Evolutionary conservation across 1,140 invertebrate genomes (phyloP).

Genomic region (Drosophila virilis): DNA sequence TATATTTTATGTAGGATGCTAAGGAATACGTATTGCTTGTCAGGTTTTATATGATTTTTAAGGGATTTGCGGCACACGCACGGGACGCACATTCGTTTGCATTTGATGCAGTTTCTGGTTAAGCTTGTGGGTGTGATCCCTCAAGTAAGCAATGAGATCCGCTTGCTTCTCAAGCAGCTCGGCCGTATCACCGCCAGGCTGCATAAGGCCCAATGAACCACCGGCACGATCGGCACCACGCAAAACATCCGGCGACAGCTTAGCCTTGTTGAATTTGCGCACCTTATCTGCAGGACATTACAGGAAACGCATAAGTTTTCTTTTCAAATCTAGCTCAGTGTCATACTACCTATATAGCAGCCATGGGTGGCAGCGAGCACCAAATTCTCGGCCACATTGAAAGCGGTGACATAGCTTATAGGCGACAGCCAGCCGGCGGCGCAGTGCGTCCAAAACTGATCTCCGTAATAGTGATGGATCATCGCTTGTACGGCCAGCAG

Average conservation of each 20-base stretch:
- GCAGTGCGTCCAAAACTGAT: conserved; percentile 87
- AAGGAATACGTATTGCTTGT: conserved; percentile 37
- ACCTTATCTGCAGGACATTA: conserved; percentile 85
- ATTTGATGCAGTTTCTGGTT: conserved; percentile 85
- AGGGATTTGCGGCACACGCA: conserved; percentile 64
- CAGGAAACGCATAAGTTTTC: background rate
- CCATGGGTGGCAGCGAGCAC: conserved; percentile 86
- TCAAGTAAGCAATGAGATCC: conserved; percentile 85
- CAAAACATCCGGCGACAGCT: conserved; percentile 86
- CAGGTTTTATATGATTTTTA: conserved; percentile 28
- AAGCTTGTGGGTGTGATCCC: conserved; percentile 85
- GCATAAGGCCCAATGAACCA: conserved; percentile 86
- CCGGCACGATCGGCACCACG: conserved; percentile 85
- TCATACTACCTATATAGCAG: conserved; percentile 86
- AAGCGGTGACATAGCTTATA: conserved; percentile 86
- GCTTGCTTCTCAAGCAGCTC: conserved; percentile 89
- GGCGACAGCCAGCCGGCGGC: conserved; percentile 86
- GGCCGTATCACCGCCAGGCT: conserved; percentile 85
- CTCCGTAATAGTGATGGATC: conserved; percentile 87
- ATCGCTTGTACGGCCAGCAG: conserved; percentile 87
- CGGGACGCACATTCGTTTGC: conserved; percentile 70
- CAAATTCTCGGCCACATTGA: conserved; percentile 86
- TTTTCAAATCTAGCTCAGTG: too few relatives aligned
- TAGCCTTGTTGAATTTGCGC: conserved; percentile 86
- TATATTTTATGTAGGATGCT: conserved; percentile 9